Evolutionary conservation across 1,140 invertebrate genomes (phyloP).

Genomic region (Ridgeia piscesae): DNA sequence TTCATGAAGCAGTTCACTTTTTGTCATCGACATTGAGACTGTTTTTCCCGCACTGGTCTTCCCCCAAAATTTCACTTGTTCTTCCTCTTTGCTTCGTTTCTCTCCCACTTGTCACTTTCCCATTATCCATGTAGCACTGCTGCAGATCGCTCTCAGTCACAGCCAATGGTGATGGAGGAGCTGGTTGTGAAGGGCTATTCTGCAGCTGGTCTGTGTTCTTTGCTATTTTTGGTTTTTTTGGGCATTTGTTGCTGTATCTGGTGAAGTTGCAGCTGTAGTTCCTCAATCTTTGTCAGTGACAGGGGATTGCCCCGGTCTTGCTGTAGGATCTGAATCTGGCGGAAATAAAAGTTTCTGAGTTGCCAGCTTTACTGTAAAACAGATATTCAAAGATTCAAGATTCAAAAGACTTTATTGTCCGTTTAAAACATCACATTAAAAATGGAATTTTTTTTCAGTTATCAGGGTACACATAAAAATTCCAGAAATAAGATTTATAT

Average conservation of each 20-base stretch:
- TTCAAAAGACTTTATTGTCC: too few relatives aligned
- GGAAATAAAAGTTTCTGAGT: background rate
- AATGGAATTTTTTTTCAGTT: too few relatives aligned
- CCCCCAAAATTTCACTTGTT: background rate
- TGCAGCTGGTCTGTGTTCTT: background rate
- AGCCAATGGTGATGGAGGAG: background rate
- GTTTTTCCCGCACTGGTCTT: background rate
- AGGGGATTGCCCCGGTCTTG: background rate
- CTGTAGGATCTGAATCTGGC: background rate
- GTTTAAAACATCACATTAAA: too few relatives aligned
- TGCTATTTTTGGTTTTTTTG: background rate
- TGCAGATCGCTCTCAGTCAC: slow-evolving; percentile 25
- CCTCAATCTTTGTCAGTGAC: slow-evolving; percentile 4
- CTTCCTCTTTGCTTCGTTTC: background rate
- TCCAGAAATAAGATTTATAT: too few relatives aligned
- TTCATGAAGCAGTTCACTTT: slow-evolving; percentile 35
- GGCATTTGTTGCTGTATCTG: background rate
- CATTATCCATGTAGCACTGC: slow-evolving; percentile 12
- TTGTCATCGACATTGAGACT: slow-evolving; percentile 25
- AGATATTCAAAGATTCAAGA: too few relatives aligned
- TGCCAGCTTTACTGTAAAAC: too few relatives aligned
- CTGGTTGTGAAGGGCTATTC: background rate
- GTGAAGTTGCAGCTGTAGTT: slow-evolving; percentile 9
- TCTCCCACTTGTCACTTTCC: background rate
- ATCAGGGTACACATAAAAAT: too few relatives aligned